These are phyloP conservation scores for Halesus radiatus DNA, from an alignment of 1,140 invertebrate species.

Conservation along the genomic window DNA sequence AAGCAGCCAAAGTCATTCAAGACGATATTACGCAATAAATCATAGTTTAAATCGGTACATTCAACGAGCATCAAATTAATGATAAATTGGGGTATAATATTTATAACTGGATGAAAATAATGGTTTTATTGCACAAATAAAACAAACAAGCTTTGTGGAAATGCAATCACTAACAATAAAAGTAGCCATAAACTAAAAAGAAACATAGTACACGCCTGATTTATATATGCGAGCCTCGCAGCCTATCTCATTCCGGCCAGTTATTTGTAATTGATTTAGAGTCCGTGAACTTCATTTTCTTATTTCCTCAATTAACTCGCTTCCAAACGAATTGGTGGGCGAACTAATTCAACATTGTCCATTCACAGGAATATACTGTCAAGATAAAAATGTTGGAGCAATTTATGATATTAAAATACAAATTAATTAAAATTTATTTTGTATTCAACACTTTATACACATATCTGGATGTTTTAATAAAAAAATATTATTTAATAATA, in stretches of 20 bases:
- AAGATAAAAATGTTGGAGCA: no score
- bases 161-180: slow-evolving; percentile 28
- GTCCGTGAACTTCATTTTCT: slow-evolving; percentile 4
- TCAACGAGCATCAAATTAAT: slow-evolving; percentile 18
- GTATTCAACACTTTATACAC: no score
- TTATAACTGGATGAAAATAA: slow-evolving; percentile 24
- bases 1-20: slow-evolving; percentile 18
- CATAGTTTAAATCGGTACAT: not conserved
- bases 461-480: no score
- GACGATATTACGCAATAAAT: not conserved
- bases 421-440: no score
- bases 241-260: not conserved
- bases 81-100: not conserved
- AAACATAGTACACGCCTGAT: no score
- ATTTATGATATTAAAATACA: no score
- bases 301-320: slow-evolving; percentile 4
- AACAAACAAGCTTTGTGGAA: slow-evolving; percentile 29
- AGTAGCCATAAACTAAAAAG: not conserved
- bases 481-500: no score
- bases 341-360: not conserved
- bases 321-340: not conserved
- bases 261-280: slow-evolving; percentile 16
- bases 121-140: slow-evolving; percentile 29
- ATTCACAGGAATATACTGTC: no score
- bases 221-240: no score